phyloP scores from a whole-genome alignment of 2,888 invertebrate species.

The Eledona agricola region DNA sequence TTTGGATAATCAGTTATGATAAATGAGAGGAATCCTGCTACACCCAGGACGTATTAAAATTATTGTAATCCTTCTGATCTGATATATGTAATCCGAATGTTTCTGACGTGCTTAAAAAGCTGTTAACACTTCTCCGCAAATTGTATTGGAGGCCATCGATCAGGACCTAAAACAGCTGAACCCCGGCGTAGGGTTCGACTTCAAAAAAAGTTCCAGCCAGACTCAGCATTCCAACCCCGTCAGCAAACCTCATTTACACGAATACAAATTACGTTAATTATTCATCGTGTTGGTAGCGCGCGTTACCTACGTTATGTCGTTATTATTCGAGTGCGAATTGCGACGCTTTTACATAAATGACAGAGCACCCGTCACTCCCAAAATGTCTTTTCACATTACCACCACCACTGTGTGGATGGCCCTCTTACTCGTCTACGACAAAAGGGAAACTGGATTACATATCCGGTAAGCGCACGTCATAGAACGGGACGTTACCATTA shows the following conservation, averaged over 20 bases:
- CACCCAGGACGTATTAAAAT: no score
- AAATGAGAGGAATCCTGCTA: no score
- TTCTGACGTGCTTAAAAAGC: no score
- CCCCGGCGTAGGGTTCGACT: constrained; percentile 9
- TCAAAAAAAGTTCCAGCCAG: no score
- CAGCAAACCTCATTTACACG: constrained; percentile 50
- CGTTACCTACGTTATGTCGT: constrained; percentile 50
- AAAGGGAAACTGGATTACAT: constrained; percentile 32
- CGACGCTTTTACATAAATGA: constrained; percentile 48
- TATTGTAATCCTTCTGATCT: no score
- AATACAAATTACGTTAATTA: constrained; percentile 57
- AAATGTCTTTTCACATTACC: constrained; percentile 39
- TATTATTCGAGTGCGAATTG: constrained; percentile 52
- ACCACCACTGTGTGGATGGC: constrained; percentile 19
- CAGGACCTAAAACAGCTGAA: no score
- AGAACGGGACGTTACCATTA: constrained; percentile 22
- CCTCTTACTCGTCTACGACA: constrained; percentile 22
- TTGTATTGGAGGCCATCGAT: no score
- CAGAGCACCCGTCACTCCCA: constrained; percentile 44
- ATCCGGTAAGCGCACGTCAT: constrained; percentile 17
- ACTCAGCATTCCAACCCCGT: constrained; percentile 29
- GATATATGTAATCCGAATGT: no score
- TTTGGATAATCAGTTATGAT: no score
- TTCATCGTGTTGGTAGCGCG: constrained; percentile 55
- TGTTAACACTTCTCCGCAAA: no score